phyloP scores from a whole-genome alignment of 2,888 invertebrate genomes.

The Venustoraphidia nigricollis region DNA sequence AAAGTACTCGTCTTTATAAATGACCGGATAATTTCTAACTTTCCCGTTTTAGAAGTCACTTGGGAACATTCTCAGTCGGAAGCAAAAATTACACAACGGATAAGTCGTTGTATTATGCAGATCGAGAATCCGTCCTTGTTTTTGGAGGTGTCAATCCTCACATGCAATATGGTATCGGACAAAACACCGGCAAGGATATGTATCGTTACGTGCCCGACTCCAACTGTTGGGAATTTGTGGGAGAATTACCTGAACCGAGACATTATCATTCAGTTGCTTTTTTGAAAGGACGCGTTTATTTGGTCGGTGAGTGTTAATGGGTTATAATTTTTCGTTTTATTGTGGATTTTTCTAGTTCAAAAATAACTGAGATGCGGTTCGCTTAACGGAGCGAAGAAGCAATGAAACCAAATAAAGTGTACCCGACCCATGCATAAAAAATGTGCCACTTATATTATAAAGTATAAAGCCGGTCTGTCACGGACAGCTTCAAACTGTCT shows the following conservation, averaged over 20 bases:
- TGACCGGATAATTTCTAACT: background rate
- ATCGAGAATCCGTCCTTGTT: conserved; percentile 44
- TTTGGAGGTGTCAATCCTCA: conserved; percentile 58
- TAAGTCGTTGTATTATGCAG: conserved; percentile 37
- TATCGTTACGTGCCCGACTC: conserved; percentile 38
- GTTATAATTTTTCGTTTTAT: too few relatives aligned
- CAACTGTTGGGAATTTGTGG: conserved; percentile 50
- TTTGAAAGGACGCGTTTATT: conserved; percentile 45
- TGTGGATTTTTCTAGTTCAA: too few relatives aligned
- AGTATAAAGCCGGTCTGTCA: too few relatives aligned
- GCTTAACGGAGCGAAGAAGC: too few relatives aligned
- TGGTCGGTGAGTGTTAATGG: conserved; percentile 41
- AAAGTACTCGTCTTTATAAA: too few relatives aligned
- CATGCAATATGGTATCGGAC: conserved; percentile 33
- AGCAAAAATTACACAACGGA: conserved; percentile 32
- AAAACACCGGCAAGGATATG: conserved; percentile 47
- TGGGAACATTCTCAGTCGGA: background rate
- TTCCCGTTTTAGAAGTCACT: background rate
- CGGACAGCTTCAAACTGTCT: too few relatives aligned
- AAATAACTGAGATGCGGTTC: too few relatives aligned
- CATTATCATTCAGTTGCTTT: conserved; percentile 52
- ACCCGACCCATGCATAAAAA: too few relatives aligned
- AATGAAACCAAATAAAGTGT: too few relatives aligned
- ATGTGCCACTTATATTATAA: too few relatives aligned
- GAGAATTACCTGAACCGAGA: conserved; percentile 51